These are phyloP conservation scores for Megatriorchis doriae DNA, from an alignment of 2,113 vertebrate species.

Conservation along the genomic window DNA sequence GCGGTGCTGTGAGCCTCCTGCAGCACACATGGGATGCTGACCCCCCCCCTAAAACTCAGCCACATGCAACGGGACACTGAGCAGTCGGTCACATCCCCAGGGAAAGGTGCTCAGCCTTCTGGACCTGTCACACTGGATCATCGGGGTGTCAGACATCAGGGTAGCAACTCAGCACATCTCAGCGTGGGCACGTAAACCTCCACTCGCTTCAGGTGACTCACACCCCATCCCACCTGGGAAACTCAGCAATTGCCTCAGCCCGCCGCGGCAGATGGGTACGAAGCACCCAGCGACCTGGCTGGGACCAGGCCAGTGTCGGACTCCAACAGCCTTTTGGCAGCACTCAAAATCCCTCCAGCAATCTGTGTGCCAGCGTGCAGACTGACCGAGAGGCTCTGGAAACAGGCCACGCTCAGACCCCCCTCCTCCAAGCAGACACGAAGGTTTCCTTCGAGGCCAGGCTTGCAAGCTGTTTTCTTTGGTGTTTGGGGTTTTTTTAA, in stretches of 20 bases:
- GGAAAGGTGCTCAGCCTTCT: neutral
- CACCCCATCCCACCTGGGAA: neutral
- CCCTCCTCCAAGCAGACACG: neutral
- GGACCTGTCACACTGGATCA: rapidly evolving
- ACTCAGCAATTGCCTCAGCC: rapidly evolving
- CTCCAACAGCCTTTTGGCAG: neutral
- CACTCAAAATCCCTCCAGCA: neutral
- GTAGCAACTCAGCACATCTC: neutral
- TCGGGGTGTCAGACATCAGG: neutral
- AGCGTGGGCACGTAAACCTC: rapidly evolving
- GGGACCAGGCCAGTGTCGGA: rapidly evolving
- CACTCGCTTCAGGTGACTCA: rapidly evolving
- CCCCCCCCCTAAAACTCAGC: neutral
- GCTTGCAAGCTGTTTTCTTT: neutral
- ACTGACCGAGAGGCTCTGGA: rapidly evolving
- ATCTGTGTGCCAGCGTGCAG: neutral
- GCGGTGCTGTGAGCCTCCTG: rapidly evolving
- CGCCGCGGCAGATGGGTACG: rapidly evolving
- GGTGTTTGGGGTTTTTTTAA: neutral
- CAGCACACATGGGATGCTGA: rapidly evolving
- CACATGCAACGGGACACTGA: rapidly evolving
- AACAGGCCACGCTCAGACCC: neutral
- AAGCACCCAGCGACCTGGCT: neutral
- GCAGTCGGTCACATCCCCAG: neutral
- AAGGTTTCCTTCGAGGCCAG: rapidly evolving